phyloP scores from a whole-genome alignment of 2,888 invertebrate species.

The Sycophila texana region DNA sequence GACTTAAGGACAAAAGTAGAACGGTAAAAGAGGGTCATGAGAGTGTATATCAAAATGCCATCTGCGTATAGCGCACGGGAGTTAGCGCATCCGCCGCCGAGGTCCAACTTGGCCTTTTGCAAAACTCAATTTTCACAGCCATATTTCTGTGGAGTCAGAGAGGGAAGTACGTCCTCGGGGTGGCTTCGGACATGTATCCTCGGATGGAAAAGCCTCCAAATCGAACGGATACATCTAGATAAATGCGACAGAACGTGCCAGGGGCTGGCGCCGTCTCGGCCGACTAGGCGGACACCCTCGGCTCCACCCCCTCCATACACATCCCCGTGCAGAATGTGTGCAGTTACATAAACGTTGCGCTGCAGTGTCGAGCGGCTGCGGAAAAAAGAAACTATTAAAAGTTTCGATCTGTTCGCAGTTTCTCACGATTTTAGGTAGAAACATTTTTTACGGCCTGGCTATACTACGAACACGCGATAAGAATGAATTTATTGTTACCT shows the following conservation, averaged over 20 bases:
- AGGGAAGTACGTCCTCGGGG: not conserved
- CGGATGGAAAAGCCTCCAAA: constrained; percentile 30
- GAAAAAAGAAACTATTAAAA: no score
- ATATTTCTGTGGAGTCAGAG: constrained; percentile 65
- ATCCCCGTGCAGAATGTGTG: no score
- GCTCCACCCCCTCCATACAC: not conserved
- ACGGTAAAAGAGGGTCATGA: not conserved
- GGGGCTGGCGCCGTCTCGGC: constrained; percentile 8
- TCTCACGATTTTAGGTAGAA: no score
- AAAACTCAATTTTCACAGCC: constrained; percentile 66
- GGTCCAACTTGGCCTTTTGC: constrained; percentile 29
- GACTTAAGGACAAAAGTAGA: no score
- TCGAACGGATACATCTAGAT: constrained; percentile 72
- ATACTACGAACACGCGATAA: no score
- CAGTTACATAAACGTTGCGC: no score
- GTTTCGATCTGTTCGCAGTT: no score
- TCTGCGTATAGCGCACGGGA: not conserved
- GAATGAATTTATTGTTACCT: no score
- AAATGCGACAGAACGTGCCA: constrained; percentile 73
- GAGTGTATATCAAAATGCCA: constrained; percentile 40
- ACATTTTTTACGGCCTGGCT: no score
- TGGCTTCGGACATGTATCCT: not conserved
- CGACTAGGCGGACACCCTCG: not conserved
- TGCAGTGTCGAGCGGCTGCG: no score
- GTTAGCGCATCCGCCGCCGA: not conserved